These are phyloP conservation scores for Vireo griseus DNA, from an alignment of 2,797 vertebrate species.

Conservation along the genomic window DNA sequence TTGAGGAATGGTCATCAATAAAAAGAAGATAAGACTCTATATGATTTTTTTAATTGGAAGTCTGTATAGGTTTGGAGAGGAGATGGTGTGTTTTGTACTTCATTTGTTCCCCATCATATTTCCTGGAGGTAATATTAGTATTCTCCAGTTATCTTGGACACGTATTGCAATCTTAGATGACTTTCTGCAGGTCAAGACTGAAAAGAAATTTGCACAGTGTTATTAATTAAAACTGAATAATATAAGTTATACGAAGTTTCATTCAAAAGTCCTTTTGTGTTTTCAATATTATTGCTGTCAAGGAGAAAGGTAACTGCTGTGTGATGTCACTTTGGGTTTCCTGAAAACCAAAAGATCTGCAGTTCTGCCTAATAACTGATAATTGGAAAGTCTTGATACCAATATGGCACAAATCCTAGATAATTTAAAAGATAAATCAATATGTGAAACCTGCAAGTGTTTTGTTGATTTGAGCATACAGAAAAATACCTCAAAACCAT, in stretches of 20 bases:
- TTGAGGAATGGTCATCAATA: neutral
- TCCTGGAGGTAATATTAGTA: neutral
- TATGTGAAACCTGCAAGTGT: neutral
- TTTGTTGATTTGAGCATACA: neutral
- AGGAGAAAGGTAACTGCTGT: neutral
- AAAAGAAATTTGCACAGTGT: neutral
- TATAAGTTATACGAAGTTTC: neutral
- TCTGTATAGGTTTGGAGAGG: neutral
- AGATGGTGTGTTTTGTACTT: neutral
- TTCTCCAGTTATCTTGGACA: neutral
- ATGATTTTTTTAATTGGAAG: neutral
- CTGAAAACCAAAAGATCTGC: neutral
- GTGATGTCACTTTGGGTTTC: neutral
- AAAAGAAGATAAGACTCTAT: neutral
- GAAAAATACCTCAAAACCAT: accelerated
- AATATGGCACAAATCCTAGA: neutral
- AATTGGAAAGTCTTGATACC: neutral
- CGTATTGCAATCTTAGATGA: neutral
- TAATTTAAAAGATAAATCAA: neutral
- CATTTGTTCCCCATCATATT: neutral
- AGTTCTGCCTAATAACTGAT: neutral
- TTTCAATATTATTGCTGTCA: neutral
- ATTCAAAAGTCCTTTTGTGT: neutral
- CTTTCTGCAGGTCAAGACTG: neutral
- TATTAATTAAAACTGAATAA: neutral